Evolutionary conservation across 2,113 vertebrate species (phyloP).

Genomic region (Toxotes jaculatrix): DNA sequence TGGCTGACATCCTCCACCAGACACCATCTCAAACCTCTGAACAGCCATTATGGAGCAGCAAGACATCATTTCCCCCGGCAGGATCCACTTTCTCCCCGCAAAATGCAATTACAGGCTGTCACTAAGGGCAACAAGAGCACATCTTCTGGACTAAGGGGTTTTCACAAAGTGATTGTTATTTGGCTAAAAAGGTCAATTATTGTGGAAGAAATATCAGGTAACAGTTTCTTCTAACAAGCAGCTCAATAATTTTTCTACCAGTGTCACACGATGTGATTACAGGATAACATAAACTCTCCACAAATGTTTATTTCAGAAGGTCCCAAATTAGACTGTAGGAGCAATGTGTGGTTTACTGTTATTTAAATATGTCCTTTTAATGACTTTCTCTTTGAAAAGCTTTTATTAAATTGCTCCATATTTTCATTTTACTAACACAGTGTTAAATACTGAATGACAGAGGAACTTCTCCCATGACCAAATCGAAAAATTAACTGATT

Average conservation of each 20-base stretch:
- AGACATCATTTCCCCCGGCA: constrained; percentile 78
- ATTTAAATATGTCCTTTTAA: neutral
- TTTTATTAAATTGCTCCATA: neutral
- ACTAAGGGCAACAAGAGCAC: constrained; percentile 45
- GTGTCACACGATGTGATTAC: neutral
- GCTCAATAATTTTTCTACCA: neutral
- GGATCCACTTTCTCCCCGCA: constrained; percentile 72
- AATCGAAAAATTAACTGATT: neutral
- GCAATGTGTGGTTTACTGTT: neutral
- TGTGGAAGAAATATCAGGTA: neutral
- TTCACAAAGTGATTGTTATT: constrained; percentile 50
- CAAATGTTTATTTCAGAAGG: neutral
- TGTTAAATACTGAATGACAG: neutral
- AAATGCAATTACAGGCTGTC: constrained; percentile 71
- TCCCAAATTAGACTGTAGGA: neutral
- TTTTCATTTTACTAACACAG: neutral
- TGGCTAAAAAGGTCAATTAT: constrained; percentile 31
- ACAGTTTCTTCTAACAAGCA: neutral
- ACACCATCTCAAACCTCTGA: constrained; percentile 59
- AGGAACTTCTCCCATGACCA: neutral
- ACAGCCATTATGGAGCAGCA: constrained; percentile 58
- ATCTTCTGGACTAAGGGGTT: constrained; percentile 11
- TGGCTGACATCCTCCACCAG: constrained; percentile 40
- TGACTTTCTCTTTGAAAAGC: neutral
- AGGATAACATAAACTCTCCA: neutral